These are phyloP conservation scores for Myotis vivesi DNA, from an alignment of 2,797 vertebrate genomes.

Conservation along the genomic window DNA sequence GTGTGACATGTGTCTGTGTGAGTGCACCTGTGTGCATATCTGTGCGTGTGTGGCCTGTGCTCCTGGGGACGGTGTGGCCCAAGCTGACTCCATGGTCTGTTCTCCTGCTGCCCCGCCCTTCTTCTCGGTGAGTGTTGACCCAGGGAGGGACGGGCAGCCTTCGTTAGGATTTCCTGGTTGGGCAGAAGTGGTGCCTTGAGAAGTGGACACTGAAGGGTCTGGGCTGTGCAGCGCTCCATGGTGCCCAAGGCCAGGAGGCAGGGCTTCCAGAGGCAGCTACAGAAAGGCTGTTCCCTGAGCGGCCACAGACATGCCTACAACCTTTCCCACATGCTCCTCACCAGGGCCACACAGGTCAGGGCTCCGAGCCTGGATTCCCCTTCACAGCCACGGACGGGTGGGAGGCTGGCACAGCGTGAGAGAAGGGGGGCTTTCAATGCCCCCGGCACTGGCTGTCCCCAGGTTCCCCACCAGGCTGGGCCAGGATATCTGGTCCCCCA, in stretches of 20 bases:
- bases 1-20: not conserved
- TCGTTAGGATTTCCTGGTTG: constrained; percentile 71
- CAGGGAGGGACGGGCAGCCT: constrained; percentile 55
- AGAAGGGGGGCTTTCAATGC: not conserved
- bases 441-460: not conserved
- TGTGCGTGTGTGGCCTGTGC: not conserved
- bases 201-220: constrained; percentile 57
- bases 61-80: not conserved
- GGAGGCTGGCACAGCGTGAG: not conserved
- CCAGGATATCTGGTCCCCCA: not conserved
- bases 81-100: not conserved
- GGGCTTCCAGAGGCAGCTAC: not conserved
- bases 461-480: not conserved
- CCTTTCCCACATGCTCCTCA: not conserved
- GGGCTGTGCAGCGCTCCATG: not conserved
- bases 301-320: not conserved
- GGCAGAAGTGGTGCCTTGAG: constrained; percentile 58
- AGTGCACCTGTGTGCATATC: too few relatives aligned
- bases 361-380: too few relatives aligned
- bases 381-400: not conserved
- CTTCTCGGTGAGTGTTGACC: constrained; percentile 69
- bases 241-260: not conserved
- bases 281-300: not conserved
- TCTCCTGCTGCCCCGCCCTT: not conserved
- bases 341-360: not conserved